Base-by-base conservation (phyloP, 2,113 vertebrate species). In the Sylvilagus bachmani region DNA sequence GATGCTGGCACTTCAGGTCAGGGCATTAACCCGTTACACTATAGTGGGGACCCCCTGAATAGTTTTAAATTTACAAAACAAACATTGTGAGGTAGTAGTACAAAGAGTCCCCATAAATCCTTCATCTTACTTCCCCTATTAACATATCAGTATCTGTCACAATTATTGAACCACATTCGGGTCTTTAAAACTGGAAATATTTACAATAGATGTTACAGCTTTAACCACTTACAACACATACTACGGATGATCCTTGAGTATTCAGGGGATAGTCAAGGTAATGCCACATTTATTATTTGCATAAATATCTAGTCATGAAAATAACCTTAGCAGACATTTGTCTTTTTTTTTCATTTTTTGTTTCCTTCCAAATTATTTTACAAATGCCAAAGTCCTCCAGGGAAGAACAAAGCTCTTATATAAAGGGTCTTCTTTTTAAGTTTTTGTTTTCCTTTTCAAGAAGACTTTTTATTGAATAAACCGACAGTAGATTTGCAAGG, bases 361-460 rank as follows among this genome's bases (percentile, higher is more conserved):
- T 17, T 88, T 67, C 62, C n/a, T 85, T 51, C n/a, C 10, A 58
- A 82, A 78, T 75, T 80, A 80, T 22, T 96, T 90, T 82, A 38
- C 19, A 95, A 51, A 66, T 86, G 69, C 24, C 44, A 83, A 49
- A 74, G 25, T 29, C 24, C 19, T 86, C 62, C 25, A 80, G 10
- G 11, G n/a, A 83, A 74, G 27, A 62, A 7, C 3, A 69, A 27
- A 71, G 21, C 16, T 51, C 16, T 80, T 55, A 64, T 6, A 38
- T 16, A 64, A 83, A 70, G 22, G 19, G 14, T 77, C 36, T 91
- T 88, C 79, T 51, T 85, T 77, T 38, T 1, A 0, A 51, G 22
- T 22, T 77, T 61, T 74, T 64, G 4, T 36, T 95, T 93, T 80
- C 31, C 24, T 80, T 61, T 49, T 75, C 29, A 81, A 91, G 33